Evolutionary conservation across 2,888 invertebrate species (phyloP), one percentile per base, ranked within the genome.

Genomic region (Platycheirus albimanus): DNA sequence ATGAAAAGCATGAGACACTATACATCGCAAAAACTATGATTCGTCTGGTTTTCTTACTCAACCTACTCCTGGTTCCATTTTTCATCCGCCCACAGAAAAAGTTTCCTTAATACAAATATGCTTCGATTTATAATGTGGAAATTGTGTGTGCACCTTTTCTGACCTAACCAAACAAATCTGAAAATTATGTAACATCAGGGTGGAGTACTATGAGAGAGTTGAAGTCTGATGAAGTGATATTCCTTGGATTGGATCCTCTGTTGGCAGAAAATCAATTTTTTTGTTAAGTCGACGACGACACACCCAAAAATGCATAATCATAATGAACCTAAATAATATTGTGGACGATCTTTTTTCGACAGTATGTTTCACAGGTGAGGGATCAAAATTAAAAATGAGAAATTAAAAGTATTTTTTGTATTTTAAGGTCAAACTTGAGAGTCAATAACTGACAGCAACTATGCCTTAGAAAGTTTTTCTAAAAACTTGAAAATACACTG

Each of bases 231-330:
- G n/a, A n/a, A n/a, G 24, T 15, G 24, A 24, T 41, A 24, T 41
- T 56, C 13, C 38, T 38, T 56, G 38, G 20, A 38, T 36, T 41
- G 24, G 13, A 24, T 41, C 41, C 2, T 58, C 56, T 10, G 24
- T 24, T 58, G 24, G 56, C 24, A 36, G 10, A 13, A 58, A 41
- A 24, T 41, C 56, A 41, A 13, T 41, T 58, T 41, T 24, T 38
- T 20, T n/a, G n/a, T 38, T 5, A 15, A 58, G 15, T 41, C 38
- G 15, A 38, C 38, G 13, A 41, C 56, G 19, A n/a, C n/a, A n/a
- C 56, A 58, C 56, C 56, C 15, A 24, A 41, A 41, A 41, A 38
- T 56, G 36, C 38, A 20, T 56, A 13, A n/a, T n/a, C n/a, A n/a
- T n/a, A 56, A 20, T 7, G 1, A 33, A 52, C 8, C 2, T 33